Evolutionary conservation across 1,140 invertebrate species (phyloP), one percentile per base, ranked within the genome.

Genomic region (Neuroterus valhalla): DNA sequence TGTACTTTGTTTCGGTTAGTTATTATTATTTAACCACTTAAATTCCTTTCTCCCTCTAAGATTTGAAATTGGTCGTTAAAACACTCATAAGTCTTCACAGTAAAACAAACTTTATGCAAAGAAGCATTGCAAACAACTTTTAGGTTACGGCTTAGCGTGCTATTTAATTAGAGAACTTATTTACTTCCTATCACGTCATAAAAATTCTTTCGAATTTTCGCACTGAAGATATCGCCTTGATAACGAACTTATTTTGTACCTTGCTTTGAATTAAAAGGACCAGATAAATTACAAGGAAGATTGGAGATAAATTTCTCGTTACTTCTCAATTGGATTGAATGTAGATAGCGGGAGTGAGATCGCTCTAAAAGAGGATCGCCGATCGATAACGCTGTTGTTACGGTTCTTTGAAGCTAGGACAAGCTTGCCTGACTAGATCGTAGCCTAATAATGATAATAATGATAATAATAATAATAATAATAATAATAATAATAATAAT

Each of bases 361-460:
- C 73, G 77, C 67, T 70, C 74, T 79, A 71, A 69, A 74, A 79
- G 70, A 77, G 48, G 77, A 82, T 79, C 75, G 71, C 74, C 74
- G 71, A 79, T 82, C 78, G 79, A 81, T 78, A 76, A 68, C 75
- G 72, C 15, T 50, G 69, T 74, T 45, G 50, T 48, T 73, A 68
- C 66, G 70, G 45, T 42, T 72, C 72, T 55, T 71, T 74, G 78
- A 80, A 83, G 79, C 79, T 73, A 87, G 84, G 88, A 89, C 88
- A 86, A 87, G 88, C 89, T 89, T 88, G 86, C 86, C 87, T 81
- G 83, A 86, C 88, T 85, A 83, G 80, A 79, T 86, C 52, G 31
- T 55, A 17, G 55, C 75, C 77, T 76, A 72, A 77, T 68, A 72
- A 66, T 74, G 72, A 77, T 52, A 21, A 11, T 4, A 45, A 15